Evolutionary conservation across 2,888 invertebrate genomes (phyloP).

Genomic region (Molorchus minor): DNA sequence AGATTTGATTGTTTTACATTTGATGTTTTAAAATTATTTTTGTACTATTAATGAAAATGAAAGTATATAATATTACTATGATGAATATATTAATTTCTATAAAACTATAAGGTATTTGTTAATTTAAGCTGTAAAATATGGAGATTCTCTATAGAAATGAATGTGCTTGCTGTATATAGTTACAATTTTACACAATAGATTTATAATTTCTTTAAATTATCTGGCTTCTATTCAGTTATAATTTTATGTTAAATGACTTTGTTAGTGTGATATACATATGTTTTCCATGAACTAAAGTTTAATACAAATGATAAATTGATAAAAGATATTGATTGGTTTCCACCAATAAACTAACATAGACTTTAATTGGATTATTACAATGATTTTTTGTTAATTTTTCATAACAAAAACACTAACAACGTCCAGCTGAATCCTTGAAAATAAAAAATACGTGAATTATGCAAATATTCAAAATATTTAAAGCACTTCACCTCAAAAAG

Average conservation of each 20-base stretch:
- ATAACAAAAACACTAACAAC: conserved; percentile 56
- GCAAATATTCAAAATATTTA: conserved; percentile 60
- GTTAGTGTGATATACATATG: conserved; percentile 39
- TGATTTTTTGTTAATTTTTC: conserved; percentile 53
- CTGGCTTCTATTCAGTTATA: conserved; percentile 30
- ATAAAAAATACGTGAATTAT: conserved; percentile 48
- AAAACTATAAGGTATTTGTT: conserved; percentile 28
- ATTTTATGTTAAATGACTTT: conserved; percentile 34
- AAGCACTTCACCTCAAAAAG: conserved; percentile 56
- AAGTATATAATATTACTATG: conserved; percentile 26
- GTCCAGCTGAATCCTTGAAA: conserved; percentile 43
- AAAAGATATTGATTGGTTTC: conserved; percentile 36
- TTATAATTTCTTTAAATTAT: conserved; percentile 27
- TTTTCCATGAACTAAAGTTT: conserved; percentile 20
- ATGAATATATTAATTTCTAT: conserved; percentile 33
- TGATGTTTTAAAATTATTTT: conserved; percentile 43
- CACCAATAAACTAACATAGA: conserved; percentile 33
- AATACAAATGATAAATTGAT: conserved; percentile 23
- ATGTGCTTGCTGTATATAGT: conserved; percentile 7
- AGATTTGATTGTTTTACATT: conserved; percentile 43
- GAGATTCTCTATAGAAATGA: conserved; percentile 13
- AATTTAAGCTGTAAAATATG: conserved; percentile 24
- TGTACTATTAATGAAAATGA: conserved; percentile 47
- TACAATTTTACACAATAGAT: conserved; percentile 3
- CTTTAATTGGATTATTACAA: conserved; percentile 29